phyloP scores from a whole-genome alignment of 2,888 invertebrate genomes.

The Campoplex nolae region DNA sequence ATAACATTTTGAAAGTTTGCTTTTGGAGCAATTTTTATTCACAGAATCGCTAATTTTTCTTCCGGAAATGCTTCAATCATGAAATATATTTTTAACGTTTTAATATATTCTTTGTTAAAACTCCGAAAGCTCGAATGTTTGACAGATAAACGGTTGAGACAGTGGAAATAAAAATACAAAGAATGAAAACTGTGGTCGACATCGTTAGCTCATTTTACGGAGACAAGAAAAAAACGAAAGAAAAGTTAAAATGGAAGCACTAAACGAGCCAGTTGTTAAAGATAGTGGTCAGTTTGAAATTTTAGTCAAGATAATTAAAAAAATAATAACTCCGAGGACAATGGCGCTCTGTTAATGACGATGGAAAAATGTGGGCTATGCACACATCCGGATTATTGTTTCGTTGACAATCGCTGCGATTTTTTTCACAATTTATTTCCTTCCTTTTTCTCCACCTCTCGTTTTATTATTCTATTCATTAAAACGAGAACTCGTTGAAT shows the following conservation, averaged over 20 bases:
- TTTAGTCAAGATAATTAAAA: background rate
- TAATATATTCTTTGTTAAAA: background rate
- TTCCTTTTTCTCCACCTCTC: background rate
- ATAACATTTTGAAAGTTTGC: background rate
- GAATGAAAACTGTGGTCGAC: background rate
- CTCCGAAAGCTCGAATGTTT: too few species aligned
- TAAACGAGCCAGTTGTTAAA: background rate
- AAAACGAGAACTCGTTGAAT: slow-evolving; percentile 20
- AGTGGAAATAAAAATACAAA: background rate
- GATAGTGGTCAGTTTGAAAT: background rate
- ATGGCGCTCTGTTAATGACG: background rate
- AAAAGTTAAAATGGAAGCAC: background rate
- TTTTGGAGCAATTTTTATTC: background rate
- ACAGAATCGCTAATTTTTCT: background rate
- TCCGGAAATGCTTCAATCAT: too few species aligned
- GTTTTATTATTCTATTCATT: slow-evolving; percentile 7
- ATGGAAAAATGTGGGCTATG: slow-evolving; percentile 27
- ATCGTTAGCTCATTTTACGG: background rate
- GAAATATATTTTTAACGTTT: background rate
- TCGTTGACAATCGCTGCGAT: slow-evolving; percentile 21
- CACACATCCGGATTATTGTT: slow-evolving; percentile 28
- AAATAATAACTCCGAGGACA: background rate
- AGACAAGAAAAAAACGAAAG: background rate
- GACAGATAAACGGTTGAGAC: too few species aligned
- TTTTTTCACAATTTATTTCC: background rate